Conservation (phyloP, 2,888 invertebrate species). For the Leucophenga montana region DNA sequence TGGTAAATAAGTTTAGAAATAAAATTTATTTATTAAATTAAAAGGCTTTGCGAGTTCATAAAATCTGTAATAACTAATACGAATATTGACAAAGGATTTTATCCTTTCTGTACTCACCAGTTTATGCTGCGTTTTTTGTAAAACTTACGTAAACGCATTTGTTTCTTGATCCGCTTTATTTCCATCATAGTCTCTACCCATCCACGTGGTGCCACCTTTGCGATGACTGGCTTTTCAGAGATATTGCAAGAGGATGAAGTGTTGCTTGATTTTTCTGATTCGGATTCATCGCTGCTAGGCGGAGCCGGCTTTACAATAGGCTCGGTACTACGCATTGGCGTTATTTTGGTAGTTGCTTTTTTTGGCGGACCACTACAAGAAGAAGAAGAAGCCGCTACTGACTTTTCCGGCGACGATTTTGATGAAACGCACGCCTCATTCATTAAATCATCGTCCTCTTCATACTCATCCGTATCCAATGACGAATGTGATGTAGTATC, state of each 20-base stretch:
- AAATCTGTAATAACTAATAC: too few species aligned
- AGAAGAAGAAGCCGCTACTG: too few species aligned
- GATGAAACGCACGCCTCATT: constrained; percentile 30
- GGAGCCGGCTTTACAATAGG: too few species aligned
- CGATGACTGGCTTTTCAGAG: constrained; percentile 10
- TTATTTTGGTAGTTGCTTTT: too few species aligned
- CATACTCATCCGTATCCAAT: constrained; percentile 56
- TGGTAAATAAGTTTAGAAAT: too few species aligned
- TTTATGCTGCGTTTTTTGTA: constrained; percentile 50
- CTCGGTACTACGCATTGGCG: too few species aligned
- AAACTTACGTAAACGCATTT: constrained; percentile 30
- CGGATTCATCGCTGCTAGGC: constrained; percentile 25
- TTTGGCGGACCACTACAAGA: too few species aligned
- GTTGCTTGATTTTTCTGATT: constrained; percentile 16
- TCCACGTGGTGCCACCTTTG: constrained; percentile 27
- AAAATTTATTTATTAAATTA: too few species aligned
- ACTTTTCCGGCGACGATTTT: constrained; percentile 38
- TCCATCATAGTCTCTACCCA: constrained; percentile 36
- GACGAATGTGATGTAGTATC: constrained; percentile 62
- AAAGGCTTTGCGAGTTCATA: too few species aligned
- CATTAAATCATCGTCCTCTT: constrained; percentile 48
- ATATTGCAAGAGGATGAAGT: constrained; percentile 19
- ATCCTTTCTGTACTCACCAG: constrained; percentile 51
- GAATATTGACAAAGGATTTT: too few species aligned
- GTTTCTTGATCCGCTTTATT: constrained; percentile 37